Base-by-base conservation (phyloP, 2,797 vertebrate species). In the Galagoides demidoff region DNA sequence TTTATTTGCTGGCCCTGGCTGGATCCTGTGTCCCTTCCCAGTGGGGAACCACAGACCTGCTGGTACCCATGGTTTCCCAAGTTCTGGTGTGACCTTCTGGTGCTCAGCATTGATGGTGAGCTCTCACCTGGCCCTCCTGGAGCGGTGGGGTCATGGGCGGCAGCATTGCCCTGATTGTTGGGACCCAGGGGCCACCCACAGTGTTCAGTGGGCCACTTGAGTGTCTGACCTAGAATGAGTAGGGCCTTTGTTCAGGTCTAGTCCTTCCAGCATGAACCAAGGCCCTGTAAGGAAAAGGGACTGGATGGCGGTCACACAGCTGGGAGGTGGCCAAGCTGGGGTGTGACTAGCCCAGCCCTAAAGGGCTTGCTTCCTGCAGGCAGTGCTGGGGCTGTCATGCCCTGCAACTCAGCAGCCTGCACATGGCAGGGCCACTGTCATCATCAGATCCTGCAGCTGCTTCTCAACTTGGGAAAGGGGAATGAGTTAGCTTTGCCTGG, bases 31-130 rank as follows among this genome's bases (percentile, higher is more conserved):
- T 52, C 14, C 55, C 49, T 34, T 57, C 39, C 45, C 57, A 73
- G 37, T n/a, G 49, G 49, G 49, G 49, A 43, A 74, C 9, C 86
- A 23, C 96, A 98, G 98, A 52, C 49, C 49, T 52, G 49, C 14
- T 52, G 49, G 49, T 52, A 16, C 66, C 61, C 93, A 0, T 88
- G 92, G 78, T 82, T 63, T 92, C 73, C 3, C 9, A 73, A 2
- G 1, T 27, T 98, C 85, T 31, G 96, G 34, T 8, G 0, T 0
- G 96, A 96, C 27, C 77, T 0, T 0, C 8, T 97, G 0, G 0
- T 98, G 85, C 95, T 96, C 13, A 1, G 11, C 0, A 0, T 97
- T n/a, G 94, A 97, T 0, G 95, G 97, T 98, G 68, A 95, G 95
- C 37, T 23, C 57, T 6, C 5, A 9, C 59, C 76, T 43, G 61